A percentile compares a stretch with the other conserved stretches of the same genome.
These are phyloP conservation scores for Glossophaga mutica DNA, from an alignment of 2,797 vertebrate genomes.

Conservation along the genomic window DNA sequence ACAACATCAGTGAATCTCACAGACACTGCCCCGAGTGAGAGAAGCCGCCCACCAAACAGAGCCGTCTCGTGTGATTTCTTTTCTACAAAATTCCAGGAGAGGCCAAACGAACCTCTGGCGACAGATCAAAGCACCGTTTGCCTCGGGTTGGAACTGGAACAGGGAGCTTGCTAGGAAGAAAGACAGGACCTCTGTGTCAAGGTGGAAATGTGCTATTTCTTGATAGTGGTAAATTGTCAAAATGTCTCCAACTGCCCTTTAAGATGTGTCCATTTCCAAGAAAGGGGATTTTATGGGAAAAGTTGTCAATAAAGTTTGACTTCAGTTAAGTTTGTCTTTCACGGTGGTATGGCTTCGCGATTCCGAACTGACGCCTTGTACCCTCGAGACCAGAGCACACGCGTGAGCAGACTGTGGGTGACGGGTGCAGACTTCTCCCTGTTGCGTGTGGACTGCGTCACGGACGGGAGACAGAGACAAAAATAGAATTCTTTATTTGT, in stretches of 20 bases:
- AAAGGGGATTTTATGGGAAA: background rate
- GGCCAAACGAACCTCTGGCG: background rate
- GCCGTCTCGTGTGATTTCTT: accelerated
- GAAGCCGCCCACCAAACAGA: background rate
- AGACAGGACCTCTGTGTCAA: background rate
- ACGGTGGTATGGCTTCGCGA: background rate
- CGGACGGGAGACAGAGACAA: background rate
- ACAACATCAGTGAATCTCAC: background rate
- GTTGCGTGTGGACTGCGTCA: background rate
- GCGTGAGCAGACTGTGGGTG: background rate
- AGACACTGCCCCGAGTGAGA: background rate
- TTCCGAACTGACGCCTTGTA: background rate
- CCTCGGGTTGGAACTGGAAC: background rate
- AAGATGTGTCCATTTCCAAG: background rate
- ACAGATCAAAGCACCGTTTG: background rate
- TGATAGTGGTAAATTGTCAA: background rate
- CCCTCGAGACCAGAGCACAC: background rate
- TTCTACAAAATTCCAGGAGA: background rate
- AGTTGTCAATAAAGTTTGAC: background rate
- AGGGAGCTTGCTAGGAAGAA: background rate
- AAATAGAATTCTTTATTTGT: background rate
- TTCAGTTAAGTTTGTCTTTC: background rate
- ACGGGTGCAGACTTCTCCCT: background rate
- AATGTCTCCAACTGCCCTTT: background rate
- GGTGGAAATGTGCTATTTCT: background rate